Evolutionary conservation across 1,140 invertebrate genomes (phyloP).

Genomic region (Drepana arcuata): DNA sequence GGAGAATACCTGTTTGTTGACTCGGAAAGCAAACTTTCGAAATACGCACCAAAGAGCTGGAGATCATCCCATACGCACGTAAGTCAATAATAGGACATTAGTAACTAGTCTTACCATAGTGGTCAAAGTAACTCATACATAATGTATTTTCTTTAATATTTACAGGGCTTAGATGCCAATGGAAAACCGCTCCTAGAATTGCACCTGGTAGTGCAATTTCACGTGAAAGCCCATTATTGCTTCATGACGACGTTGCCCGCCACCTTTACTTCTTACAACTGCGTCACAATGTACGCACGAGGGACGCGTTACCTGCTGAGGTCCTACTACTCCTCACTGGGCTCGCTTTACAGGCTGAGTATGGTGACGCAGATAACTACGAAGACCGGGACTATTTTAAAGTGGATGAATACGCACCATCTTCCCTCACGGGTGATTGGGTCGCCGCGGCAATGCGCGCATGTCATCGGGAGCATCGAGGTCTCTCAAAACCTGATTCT

Average conservation of each 20-base stretch:
- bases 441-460: conserved; percentile 73
- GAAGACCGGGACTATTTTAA: conserved; percentile 84
- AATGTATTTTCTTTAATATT: conserved; percentile 37
- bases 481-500: conserved; percentile 82
- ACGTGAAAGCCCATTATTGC: conserved; percentile 90
- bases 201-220: conserved; percentile 94
- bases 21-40: conserved; percentile 93
- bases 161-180: conserved; percentile 90
- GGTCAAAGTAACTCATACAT: conserved; percentile 2
- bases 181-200: conserved; percentile 91
- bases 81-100: no score
- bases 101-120: no score
- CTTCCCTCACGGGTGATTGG: conserved; percentile 70
- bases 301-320: conserved; percentile 77
- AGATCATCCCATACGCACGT: conserved; percentile 93
- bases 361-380: conserved; percentile 81
- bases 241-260: conserved; percentile 91
- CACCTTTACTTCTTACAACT: conserved; percentile 96
- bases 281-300: conserved; percentile 86
- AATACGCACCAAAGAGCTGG: conserved; percentile 96
- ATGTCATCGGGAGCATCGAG: conserved; percentile 80
- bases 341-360: conserved; percentile 91
- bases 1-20: conserved; percentile 96
- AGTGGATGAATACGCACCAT: conserved; percentile 79
- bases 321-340: conserved; percentile 86